Base-by-base conservation (phyloP, 2,797 vertebrate species). In the Hippoglossus hippoglossus region DNA sequence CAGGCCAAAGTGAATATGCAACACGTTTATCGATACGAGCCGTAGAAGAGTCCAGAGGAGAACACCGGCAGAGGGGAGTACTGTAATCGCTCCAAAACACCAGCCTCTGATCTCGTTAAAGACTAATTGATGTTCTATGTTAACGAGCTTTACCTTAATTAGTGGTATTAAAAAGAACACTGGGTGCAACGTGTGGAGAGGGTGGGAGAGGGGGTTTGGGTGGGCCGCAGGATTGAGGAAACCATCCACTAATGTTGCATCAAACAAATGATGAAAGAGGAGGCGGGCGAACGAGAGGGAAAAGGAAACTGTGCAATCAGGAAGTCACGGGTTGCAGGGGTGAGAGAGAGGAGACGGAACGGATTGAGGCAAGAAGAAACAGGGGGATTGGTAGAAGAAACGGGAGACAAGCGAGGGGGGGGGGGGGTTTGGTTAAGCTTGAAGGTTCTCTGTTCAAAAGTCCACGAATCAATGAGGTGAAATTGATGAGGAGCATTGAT, bases 61-160 rank as follows among this genome's bases (percentile, higher is more conserved):
- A 88, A 78, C 54, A 58, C 69, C 24, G 63, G 71, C 81, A 87
- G 66, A 82, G 76, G 71, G 77, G 71, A 87, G 87, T 44, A 72
- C 81, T 78, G 86, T 94, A 94, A 94, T 93, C 89, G 83, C 90
- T 91, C 90, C 91, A 93, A 93, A 93, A 94, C 91, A 91, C 82
- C 87, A 89, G 92, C 85, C 91, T 94, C 91, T 94, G 94, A 95
- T 95, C 93, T 95, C 63, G 80, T 95, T 94, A 94, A 92, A 92
- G 84, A 87, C 93, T 94, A 95, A 95, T 92, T 94, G 93, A 94
- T 93, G 94, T 89, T 92, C 89, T 90, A 81, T 93, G 93, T 92
- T 94, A 94, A 95, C 91, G 80, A 94, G 94, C 90, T 94, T 94
- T 94, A 94, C 93, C 93, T 94, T 94, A 93, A 94, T 95, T 93